Evolutionary conservation across 2,113 vertebrate genomes (phyloP), one percentile per base, ranked within the genome.

Genomic region (Otus sunia): DNA sequence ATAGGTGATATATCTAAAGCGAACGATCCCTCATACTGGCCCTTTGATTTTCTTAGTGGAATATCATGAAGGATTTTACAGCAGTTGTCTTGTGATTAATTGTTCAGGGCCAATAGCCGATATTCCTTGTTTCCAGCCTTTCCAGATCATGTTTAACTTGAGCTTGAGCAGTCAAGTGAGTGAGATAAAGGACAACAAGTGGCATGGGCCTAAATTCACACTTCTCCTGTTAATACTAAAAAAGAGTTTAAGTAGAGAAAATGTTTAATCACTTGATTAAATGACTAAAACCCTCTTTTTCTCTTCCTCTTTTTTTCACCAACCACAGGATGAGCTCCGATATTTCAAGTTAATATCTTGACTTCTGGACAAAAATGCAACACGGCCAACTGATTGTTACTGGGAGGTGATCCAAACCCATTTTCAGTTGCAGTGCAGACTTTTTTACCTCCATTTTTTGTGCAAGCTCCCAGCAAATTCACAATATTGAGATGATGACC

Each of bases 401-500:
- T 60, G 59, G 26, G 39, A 85, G 5, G 36, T 45, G 53, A 78
- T 75, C 23, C 56, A 75, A 88, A 68, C 26, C 29, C n/a, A 14
- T 83, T 73, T 79, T 77, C 52, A 64, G 55, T 82, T 82, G 67
- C 94, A 85, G 37, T 11, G 12, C 23, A 36, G 30, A 26, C 12
- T 34, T 69, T 78, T 90, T 91, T 97, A 99, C 99, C 99, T 99
- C 98, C 99, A 49, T 98, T 97, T 94, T 98, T 99, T 12, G 99
- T 99, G 96, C 99, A 99, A 58, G 99, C 99, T 89, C 99, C 99
- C 67, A 99, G 90, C 52, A 99, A 98, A 97, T 99, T 99, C 86
- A 99, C 99, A 16, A 99, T 99, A 34, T 99, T 99, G 75, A 99
- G 98, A 75, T 99, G 99, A 91, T 99, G 98, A 68, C 99, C 99